Evolutionary conservation across 2,113 vertebrate genomes (phyloP).

Genomic region (Collichthys lucidus): DNA sequence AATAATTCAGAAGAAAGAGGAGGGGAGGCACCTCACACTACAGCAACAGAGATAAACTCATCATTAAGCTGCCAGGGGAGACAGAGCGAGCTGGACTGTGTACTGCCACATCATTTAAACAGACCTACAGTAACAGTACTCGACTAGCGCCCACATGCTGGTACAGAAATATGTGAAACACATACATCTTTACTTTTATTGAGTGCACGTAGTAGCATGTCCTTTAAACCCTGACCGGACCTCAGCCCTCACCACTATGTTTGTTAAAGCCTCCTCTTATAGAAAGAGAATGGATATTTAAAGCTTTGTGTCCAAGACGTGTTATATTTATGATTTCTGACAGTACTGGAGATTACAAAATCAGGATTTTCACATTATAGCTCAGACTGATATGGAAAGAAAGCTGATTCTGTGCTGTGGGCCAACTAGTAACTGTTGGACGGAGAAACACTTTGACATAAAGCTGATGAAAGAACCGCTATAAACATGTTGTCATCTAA

Average conservation of each 20-base stretch:
- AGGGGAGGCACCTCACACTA: neutral
- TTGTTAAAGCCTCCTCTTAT: conserved; percentile 8
- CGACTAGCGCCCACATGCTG: neutral
- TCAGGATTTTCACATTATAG: neutral
- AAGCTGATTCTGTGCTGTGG: neutral
- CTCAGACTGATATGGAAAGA: neutral
- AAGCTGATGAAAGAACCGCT: neutral
- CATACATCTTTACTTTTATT: neutral
- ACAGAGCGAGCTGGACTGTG: neutral
- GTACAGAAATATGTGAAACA: neutral
- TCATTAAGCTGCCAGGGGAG: neutral
- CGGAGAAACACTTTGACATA: neutral
- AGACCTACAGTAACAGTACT: neutral
- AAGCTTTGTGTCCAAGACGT: neutral
- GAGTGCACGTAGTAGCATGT: neutral
- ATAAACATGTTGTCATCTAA: neutral
- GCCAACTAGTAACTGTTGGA: neutral
- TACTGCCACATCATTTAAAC: conserved; percentile 5
- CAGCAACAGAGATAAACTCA: conserved; percentile 1
- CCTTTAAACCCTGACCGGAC: conserved; percentile 1
- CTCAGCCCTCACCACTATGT: conserved; percentile 34
- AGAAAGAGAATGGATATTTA: conserved; percentile 1
- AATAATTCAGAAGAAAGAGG: conserved; percentile 68
- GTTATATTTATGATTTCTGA: conserved; percentile 12
- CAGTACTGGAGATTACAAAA: conserved; percentile 14